Evolutionary conservation across 2,888 invertebrate genomes (phyloP), one percentile per base, ranked within the genome.

Genomic region (Drosophila incognita): DNA sequence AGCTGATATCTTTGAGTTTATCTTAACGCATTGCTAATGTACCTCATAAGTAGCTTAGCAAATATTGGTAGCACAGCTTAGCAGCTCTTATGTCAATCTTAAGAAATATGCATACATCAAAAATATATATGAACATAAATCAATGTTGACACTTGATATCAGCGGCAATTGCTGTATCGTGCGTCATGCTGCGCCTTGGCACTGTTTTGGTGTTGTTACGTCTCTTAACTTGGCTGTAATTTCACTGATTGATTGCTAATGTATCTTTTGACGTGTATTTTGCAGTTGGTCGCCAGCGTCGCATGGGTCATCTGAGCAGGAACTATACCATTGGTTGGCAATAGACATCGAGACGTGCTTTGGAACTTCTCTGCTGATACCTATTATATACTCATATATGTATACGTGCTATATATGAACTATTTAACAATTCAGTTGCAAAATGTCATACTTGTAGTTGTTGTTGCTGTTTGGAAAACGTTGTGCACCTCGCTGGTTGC

Each of bases 261-360:
- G 18, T 18, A 10, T 31, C n/a, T 48, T 64, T 54, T 51, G 13
- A 29, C 53, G 27, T 27, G 51, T 67, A 21, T 77, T 73, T 85
- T 83, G 18, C 87, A 93, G 93, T 82, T 90, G 93, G 92, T 81
- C 97, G 97, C 92, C 94, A 96, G 93, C 95, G 96, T 92, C 96
- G 97, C 93, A 94, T 96, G 95, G 96, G 96, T 93, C 96, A 96
- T 93, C 95, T 96, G 94, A 95, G 96, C 83, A 96, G 96, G 93
- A 97, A 97, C 94, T 96, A 96, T 94, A 96, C 96, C 92, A 96
- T 96, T 93, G 97, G 97, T 70, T 91, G 90, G 89, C 92, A 92
- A 81, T 92, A 89, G 81, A 29, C 64, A 38, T 10, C 67, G 65
- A 58, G 46, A 69, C 56, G 53, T 56, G 13, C 48, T 52, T 36